Evolutionary conservation across 2,888 invertebrate genomes (phyloP).

Genomic region (Lepetodrilus schrolli): DNA sequence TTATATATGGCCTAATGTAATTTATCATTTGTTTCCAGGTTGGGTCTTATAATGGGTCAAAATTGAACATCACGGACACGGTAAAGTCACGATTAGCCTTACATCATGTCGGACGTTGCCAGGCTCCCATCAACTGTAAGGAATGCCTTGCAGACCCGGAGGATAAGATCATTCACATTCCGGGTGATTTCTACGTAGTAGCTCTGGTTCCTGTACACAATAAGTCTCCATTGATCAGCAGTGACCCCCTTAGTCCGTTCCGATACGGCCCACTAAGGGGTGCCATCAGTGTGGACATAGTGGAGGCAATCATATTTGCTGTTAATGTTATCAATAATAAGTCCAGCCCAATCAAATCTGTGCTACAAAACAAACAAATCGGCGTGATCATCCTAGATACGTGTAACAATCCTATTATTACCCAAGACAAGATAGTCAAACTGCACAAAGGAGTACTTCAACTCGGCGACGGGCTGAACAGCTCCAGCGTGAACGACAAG

Average conservation of each 20-base stretch:
- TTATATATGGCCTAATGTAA: neutral
- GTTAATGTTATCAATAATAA: neutral
- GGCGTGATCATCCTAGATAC: constrained; percentile 1
- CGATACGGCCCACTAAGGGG: neutral
- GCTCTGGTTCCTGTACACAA: constrained; percentile 1
- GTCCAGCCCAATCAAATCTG: neutral
- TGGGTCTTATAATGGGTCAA: neutral
- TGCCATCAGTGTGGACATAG: neutral
- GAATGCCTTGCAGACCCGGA: neutral
- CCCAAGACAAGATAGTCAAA: neutral
- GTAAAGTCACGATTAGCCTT: too few species aligned
- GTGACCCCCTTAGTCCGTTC: neutral
- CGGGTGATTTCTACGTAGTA: neutral
- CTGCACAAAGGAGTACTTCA: neutral
- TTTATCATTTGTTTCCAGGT: constrained; percentile 7
- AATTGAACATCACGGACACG: neutral
- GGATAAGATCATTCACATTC: neutral
- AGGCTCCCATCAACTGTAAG: neutral
- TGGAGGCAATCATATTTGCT: neutral
- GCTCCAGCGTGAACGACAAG: neutral
- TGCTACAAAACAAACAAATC: neutral
- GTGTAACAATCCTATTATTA: constrained; percentile 1
- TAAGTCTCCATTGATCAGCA: neutral
- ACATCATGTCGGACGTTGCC: too few species aligned
- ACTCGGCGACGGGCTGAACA: neutral